Evolutionary conservation across 2,888 invertebrate species (phyloP).

Genomic region (Gordius sp.): DNA sequence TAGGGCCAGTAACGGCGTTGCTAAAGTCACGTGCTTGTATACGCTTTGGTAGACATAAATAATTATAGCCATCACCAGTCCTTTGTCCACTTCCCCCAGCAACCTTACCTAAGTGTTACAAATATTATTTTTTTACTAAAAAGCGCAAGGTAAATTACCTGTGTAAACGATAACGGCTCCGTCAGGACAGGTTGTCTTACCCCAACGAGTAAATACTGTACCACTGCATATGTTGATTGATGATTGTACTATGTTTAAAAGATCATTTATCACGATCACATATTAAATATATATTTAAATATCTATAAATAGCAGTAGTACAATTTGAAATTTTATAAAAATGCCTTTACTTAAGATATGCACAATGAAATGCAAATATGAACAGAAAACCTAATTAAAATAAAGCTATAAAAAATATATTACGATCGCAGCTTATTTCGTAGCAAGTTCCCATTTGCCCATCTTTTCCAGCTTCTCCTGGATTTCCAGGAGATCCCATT

Average conservation of each 20-base stretch:
- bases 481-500: slow-evolving; percentile 1
- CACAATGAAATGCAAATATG: neutral
- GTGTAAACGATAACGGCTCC: slow-evolving; percentile 12
- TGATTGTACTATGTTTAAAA: too few species aligned
- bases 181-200: neutral
- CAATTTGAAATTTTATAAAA: too few species aligned
- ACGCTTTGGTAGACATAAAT: neutral
- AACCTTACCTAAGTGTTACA: slow-evolving; percentile 13
- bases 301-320: too few species aligned
- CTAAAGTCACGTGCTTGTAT: neutral
- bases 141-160: neutral
- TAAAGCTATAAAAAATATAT: too few species aligned
- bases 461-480: neutral
- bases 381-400: neutral
- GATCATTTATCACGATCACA: too few species aligned
- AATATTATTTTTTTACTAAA: too few species aligned
- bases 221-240: neutral
- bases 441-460: neutral
- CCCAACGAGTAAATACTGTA: slow-evolving; percentile 14
- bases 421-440: slow-evolving; percentile 2
- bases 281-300: too few species aligned
- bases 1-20: neutral
- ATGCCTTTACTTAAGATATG: too few species aligned
- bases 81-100: neutral
- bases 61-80: slow-evolving; percentile 11